These are phyloP conservation scores for Tridacna crocea DNA, from an alignment of 2,888 invertebrate species.

Conservation along the genomic window DNA sequence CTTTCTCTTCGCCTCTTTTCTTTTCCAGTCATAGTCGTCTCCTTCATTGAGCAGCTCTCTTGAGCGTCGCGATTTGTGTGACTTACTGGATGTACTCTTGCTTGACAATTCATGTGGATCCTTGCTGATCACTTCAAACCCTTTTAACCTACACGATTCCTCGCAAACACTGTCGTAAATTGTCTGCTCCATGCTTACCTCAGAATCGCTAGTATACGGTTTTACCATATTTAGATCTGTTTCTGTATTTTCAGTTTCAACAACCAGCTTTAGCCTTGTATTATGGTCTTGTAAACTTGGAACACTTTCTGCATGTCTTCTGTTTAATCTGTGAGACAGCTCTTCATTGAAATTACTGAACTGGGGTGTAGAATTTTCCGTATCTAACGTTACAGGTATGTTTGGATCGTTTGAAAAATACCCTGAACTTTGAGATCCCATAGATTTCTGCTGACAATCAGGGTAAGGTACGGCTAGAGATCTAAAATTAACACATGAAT, in stretches of 20 bases:
- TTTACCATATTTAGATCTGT: neutral
- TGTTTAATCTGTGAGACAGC: neutral
- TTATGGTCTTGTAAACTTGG: neutral
- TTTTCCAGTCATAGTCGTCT: slow-evolving; percentile 41
- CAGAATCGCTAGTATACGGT: neutral
- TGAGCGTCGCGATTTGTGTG: neutral
- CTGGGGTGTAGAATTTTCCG: neutral
- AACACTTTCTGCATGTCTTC: neutral
- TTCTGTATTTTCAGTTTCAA: neutral
- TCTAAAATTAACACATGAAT: neutral
- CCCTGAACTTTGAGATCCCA: neutral
- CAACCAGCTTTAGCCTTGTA: neutral
- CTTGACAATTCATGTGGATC: slow-evolving; percentile 3
- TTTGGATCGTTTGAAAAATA: neutral
- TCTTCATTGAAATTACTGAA: neutral
- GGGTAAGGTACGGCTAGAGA: neutral
- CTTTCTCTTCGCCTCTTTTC: slow-evolving; percentile 42
- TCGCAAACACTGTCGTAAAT: slow-evolving; percentile 48
- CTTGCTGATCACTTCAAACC: slow-evolving; percentile 43
- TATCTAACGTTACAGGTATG: neutral
- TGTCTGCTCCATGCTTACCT: slow-evolving; percentile 22
- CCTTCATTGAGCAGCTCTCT: slow-evolving; percentile 19
- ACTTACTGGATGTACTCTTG: neutral
- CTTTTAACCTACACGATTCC: neutral
- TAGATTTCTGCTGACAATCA: neutral